Conservation (phyloP, 2,888 invertebrate species). For the Halictus quadricinctus region DNA sequence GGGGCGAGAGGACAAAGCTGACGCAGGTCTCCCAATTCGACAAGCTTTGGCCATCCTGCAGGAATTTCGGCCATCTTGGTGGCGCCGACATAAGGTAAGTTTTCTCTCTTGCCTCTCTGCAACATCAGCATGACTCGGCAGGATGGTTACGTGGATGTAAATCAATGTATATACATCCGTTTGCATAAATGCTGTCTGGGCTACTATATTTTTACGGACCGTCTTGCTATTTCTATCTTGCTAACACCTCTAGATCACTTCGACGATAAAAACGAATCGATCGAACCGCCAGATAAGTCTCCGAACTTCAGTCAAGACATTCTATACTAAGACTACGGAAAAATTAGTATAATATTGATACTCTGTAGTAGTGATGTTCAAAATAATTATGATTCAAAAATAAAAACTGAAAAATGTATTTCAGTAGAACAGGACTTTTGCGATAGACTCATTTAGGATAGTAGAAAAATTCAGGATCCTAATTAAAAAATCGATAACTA, state of each 20-base stretch:
- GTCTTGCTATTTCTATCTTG: background rate
- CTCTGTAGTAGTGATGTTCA: background rate
- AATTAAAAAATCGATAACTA: too few species aligned
- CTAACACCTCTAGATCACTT: background rate
- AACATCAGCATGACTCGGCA: conserved; percentile 32
- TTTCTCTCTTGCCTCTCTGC: background rate
- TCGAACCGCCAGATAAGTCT: background rate
- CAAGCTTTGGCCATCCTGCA: conserved; percentile 37
- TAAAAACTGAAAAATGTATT: too few species aligned
- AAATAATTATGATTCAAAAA: too few species aligned
- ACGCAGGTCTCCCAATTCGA: conserved; percentile 59
- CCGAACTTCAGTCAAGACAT: background rate
- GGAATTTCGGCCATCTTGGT: conserved; percentile 40
- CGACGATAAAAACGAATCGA: background rate
- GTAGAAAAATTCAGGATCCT: too few species aligned
- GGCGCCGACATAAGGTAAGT: conserved; percentile 39
- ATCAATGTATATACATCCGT: conserved; percentile 40
- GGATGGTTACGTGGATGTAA: conserved; percentile 23
- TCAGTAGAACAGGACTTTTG: too few species aligned
- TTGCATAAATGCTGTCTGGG: conserved; percentile 30
- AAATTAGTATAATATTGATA: background rate
- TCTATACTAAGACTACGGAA: background rate
- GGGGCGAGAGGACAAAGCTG: conserved; percentile 55
- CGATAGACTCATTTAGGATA: too few species aligned
- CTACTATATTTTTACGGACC: background rate